phyloP scores from a whole-genome alignment of 37 sponge, comb jelly and placozoan genomes.

The Ianthella basta region DNA sequence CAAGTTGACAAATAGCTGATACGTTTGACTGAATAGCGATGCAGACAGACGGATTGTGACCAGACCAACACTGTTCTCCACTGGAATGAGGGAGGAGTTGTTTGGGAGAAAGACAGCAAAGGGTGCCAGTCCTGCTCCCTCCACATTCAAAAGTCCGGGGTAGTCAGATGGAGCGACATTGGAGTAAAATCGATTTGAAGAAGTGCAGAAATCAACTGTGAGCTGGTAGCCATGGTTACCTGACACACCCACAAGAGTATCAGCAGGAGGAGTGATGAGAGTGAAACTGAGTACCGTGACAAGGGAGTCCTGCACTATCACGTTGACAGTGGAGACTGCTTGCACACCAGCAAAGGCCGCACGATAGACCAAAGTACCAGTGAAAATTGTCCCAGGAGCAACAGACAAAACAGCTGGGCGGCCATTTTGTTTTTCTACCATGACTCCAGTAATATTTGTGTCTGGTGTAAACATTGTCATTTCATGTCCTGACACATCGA shows the following conservation, averaged over 20 bases:
- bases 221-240: conserved; percentile 2
- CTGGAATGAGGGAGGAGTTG: conserved; percentile 34
- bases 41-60: background rate
- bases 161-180: background rate
- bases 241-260: conserved; percentile 44
- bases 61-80: conserved; percentile 35
- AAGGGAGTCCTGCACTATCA: conserved; percentile 5
- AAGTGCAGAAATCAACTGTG: conserved; percentile 14
- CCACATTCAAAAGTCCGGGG: background rate
- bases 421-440: background rate
- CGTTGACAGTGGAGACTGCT: background rate
- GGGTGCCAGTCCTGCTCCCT: background rate
- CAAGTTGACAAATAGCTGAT: conserved; percentile 52
- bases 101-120: background rate
- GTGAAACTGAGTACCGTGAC: conserved; percentile 4
- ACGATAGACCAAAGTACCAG: background rate
- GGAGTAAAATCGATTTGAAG: background rate
- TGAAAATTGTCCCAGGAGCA: background rate
- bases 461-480: background rate
- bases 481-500: conserved; percentile 27
- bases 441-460: background rate
- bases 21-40: background rate
- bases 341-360: conserved; percentile 18
- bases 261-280: conserved; percentile 14
- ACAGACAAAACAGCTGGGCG: conserved; percentile 31